Evolutionary conservation across 2,113 vertebrate species (phyloP), one percentile per base, ranked within the genome.

Genomic region (Eublepharis macularius): DNA sequence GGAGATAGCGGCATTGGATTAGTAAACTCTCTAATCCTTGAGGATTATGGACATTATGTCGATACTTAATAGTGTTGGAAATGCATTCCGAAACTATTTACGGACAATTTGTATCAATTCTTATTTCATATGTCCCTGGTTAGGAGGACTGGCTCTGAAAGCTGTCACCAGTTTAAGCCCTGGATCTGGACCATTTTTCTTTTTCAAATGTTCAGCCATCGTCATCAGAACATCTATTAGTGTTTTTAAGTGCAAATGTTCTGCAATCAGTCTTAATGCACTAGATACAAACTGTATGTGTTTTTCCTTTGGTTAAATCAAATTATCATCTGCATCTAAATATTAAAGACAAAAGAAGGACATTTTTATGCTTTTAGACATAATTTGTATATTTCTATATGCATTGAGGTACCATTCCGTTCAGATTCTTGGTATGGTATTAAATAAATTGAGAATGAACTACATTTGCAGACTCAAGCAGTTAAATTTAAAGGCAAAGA

Each of bases 171-270:
- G 78, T 39, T 75, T 32, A 49, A 54, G 16, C 47, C 17, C 49
- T 11, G 9, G 19, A 72, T 54, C 4, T 41, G 6, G 49, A 7
- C 9, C 4, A 1, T 0, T 80, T 60, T n/a, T 81, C 0, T 70
- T 81, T 81, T 73, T 7, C 39, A n/a, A 26, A 68, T 14, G 19
- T 24, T 49, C 32, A 79, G 36, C 13, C 19, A 24, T 26, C 12
- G 34, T 4, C 19, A 39, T 26, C 24, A 79, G 14, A 41, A 26
- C 14, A 79, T 75, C n/a, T 57, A 49, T n/a, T n/a, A 34, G 74
- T 51, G 12, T 13, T 43, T 41, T 87, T 32, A 45, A 84, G 47
- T 24, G 1, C 32, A 45, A 75, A 60, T 54, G 5, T 17, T 85
- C 47, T 51, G 39, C 13, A 75, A 8, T 6, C 1, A 86, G 75